These are phyloP conservation scores for Drosophila setosimentum DNA, from an alignment of 2,888 invertebrate species.

Conservation along the genomic window DNA sequence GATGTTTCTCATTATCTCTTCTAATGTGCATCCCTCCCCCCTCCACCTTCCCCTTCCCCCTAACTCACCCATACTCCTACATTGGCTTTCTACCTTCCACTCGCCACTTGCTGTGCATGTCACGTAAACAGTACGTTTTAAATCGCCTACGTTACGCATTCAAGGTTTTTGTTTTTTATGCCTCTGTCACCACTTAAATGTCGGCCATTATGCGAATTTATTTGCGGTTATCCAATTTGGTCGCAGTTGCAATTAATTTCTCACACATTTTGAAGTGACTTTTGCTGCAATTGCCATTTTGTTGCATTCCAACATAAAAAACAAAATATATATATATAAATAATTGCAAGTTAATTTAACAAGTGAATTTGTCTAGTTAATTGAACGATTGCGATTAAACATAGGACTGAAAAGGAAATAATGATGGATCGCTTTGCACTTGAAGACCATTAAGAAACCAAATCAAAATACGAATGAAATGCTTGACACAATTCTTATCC, in stretches of 20 bases:
- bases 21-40: too few relatives aligned
- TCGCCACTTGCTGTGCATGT: constrained; percentile 20
- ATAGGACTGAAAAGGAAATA: not conserved
- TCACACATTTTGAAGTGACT: constrained; percentile 65
- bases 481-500: constrained; percentile 67
- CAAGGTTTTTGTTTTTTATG: constrained; percentile 1
- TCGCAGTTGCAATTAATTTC: constrained; percentile 70
- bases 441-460: constrained; percentile 37
- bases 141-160: constrained; percentile 29
- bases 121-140: constrained; percentile 34
- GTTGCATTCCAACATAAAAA: constrained; percentile 10
- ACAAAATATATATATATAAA: constrained; percentile 2
- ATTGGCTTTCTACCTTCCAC: not conserved
- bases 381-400: not conserved
- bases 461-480: constrained; percentile 58
- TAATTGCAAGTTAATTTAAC: constrained; percentile 16
- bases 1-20: not conserved
- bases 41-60: too few relatives aligned
- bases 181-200: constrained; percentile 42
- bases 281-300: constrained; percentile 27
- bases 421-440: constrained; percentile 24
- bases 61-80: too few relatives aligned
- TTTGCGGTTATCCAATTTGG: constrained; percentile 70
- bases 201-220: constrained; percentile 49
- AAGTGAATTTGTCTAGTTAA: constrained; percentile 20